Conservation (phyloP, 2,888 invertebrate species). For the Embidobia sp. region DNA sequence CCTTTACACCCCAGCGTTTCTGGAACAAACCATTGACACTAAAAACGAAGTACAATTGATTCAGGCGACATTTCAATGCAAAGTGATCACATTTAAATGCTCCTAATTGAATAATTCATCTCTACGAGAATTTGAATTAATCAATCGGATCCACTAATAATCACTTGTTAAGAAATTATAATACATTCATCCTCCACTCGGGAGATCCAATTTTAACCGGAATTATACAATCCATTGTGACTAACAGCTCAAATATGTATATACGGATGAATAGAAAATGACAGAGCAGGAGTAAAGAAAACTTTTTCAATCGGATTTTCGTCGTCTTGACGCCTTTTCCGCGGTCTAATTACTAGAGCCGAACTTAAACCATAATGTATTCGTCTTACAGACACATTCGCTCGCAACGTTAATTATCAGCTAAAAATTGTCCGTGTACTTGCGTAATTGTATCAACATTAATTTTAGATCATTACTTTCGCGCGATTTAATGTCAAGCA, state of each 20-base stretch:
- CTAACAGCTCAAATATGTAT: constrained; percentile 18
- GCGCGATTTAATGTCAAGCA: constrained; percentile 36
- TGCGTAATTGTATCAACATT: constrained; percentile 16
- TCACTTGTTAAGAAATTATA: constrained; percentile 3
- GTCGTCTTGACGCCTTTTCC: constrained; percentile 4
- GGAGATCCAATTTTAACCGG: constrained; percentile 13
- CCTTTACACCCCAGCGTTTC: too few species aligned
- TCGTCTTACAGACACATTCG: not conserved
- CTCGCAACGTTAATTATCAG: not conserved
- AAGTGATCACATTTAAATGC: too few species aligned
- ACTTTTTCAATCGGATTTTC: constrained; percentile 16
- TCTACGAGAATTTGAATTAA: not conserved
- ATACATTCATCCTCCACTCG: constrained; percentile 8
- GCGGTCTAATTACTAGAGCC: constrained; percentile 2
- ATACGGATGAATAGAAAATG: constrained; percentile 12
- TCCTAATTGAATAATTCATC: not conserved
- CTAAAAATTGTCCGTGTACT: constrained; percentile 7
- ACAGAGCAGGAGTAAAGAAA: constrained; percentile 7
- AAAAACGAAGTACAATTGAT: too few species aligned
- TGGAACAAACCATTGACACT: too few species aligned
- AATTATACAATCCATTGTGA: constrained; percentile 23
- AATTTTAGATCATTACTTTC: constrained; percentile 42
- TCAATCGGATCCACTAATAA: not conserved
- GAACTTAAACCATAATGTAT: constrained; percentile 4
- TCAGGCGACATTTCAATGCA: too few species aligned